These are phyloP conservation scores for Lepus townsendii DNA, from an alignment of 2,797 vertebrate genomes.

Conservation along the genomic window DNA sequence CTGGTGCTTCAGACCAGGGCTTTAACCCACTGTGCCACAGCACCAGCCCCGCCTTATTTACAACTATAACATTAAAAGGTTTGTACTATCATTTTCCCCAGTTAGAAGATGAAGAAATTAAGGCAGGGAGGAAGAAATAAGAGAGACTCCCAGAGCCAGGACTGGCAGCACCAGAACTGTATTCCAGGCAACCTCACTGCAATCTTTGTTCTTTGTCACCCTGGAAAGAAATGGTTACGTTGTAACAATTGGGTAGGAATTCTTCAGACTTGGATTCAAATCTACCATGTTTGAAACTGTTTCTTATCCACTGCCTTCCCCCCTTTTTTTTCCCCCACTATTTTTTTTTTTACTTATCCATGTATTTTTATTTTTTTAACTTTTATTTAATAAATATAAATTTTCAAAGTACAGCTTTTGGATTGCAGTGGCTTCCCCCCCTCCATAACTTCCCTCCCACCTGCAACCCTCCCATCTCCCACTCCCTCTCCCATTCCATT, in stretches of 20 bases:
- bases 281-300: neutral
- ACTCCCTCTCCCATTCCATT: no score
- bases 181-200: no score
- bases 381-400: no score
- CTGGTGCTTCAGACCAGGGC: no score
- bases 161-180: neutral
- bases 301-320: conserved; percentile 31
- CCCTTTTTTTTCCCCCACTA: neutral
- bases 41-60: no score
- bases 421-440: no score
- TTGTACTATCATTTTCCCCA: neutral
- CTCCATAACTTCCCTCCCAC: no score
- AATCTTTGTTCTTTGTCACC: neutral
- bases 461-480: no score
- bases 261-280: neutral
- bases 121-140: neutral
- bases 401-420: no score
- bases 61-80: no score
- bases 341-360: neutral
- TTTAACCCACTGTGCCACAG: no score
- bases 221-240: neutral
- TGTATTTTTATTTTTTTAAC: no score
- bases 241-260: neutral
- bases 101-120: conserved; percentile 2
- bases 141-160: neutral